Evolutionary conservation across 2,797 vertebrate genomes (phyloP).

Genomic region (Mycteria americana): DNA sequence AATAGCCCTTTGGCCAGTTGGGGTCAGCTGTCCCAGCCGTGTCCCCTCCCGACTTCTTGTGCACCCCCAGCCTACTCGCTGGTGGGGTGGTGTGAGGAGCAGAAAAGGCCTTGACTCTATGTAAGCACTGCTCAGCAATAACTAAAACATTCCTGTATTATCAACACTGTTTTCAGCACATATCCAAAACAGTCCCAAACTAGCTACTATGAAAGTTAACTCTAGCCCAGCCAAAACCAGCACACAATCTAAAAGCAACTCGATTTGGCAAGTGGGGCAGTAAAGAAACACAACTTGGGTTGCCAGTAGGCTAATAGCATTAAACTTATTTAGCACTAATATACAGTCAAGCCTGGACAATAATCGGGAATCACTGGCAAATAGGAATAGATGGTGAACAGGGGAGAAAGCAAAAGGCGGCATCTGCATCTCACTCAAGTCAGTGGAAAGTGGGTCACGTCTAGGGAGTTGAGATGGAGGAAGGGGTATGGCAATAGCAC

Average conservation of each 20-base stretch:
- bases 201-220: no score
- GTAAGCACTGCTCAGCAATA: no score
- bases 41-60: no score
- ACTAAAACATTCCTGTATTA: no score
- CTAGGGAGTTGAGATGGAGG: background rate
- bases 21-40: no score
- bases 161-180: no score
- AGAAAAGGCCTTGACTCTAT: no score
- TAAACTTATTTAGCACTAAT: background rate
- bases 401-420: background rate
- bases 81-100: no score
- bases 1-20: no score
- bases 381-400: background rate
- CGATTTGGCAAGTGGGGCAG: background rate
- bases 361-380: background rate
- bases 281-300: background rate
- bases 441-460: background rate
- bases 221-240: no score
- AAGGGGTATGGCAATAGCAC: background rate
- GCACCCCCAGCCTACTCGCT: no score
- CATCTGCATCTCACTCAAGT: background rate
- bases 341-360: background rate
- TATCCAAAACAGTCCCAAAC: no score
- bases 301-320: background rate
- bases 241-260: background rate